These are phyloP conservation scores for Caenorhabditis uteleia DNA, from an alignment of 2,888 invertebrate genomes.

Conservation along the genomic window DNA sequence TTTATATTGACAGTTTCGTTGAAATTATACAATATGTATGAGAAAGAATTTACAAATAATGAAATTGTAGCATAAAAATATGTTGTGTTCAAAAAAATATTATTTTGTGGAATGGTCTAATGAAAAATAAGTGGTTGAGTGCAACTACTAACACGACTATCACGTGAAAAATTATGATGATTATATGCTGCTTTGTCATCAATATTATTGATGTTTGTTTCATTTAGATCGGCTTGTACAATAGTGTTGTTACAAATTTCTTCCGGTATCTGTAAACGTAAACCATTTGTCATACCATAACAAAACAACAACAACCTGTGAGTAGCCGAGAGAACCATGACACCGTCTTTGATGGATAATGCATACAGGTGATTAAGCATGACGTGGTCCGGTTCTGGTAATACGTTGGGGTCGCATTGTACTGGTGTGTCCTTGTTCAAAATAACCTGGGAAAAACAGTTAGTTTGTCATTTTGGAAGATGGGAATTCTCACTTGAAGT, in stretches of 20 bases:
- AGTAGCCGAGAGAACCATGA: conserved; percentile 98
- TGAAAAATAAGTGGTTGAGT: too few relatives aligned
- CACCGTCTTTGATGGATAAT: conserved; percentile 98
- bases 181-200: too few relatives aligned
- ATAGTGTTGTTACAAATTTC: conserved; percentile 97
- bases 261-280: conserved; percentile 80
- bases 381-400: conserved; percentile 99
- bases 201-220: too few relatives aligned
- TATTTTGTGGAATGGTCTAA: too few relatives aligned
- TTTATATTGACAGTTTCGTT: too few relatives aligned
- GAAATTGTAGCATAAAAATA: too few relatives aligned
- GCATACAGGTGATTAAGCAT: conserved; percentile 99
- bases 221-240: conserved; percentile 93
- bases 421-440: conserved; percentile 96
- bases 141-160: neutral
- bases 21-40: too few relatives aligned
- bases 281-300: neutral
- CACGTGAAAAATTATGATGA: too few relatives aligned
- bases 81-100: too few relatives aligned
- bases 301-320: conserved; percentile 84
- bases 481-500: conserved; percentile 76
- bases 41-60: too few relatives aligned
- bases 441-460: conserved; percentile 77
- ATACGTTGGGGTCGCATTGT: conserved; percentile 95
- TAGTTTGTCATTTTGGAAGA: neutral